Evolutionary conservation across 2,888 invertebrate genomes (phyloP).

Genomic region (Plagodis pulveraria): DNA sequence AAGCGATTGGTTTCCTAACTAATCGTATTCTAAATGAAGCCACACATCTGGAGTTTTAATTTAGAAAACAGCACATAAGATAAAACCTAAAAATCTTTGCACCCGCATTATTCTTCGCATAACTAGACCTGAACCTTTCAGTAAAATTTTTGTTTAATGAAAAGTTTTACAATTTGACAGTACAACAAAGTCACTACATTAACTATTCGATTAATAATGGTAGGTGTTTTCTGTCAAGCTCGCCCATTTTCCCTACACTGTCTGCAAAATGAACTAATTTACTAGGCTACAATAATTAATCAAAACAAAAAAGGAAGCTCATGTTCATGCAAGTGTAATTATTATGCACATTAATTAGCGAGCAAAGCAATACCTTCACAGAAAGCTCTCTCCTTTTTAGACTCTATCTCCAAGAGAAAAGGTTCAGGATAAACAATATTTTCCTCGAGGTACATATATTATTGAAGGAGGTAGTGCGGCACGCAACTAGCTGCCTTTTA

Average conservation of each 20-base stretch:
- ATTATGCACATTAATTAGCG: constrained; percentile 84
- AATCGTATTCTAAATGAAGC: too few relatives aligned
- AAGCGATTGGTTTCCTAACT: too few relatives aligned
- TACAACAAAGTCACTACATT: background rate
- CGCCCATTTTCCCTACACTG: constrained; percentile 44
- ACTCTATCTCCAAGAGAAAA: constrained; percentile 23
- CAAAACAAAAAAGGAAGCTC: constrained; percentile 82
- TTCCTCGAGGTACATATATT: constrained; percentile 60
- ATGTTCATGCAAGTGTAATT: constrained; percentile 78
- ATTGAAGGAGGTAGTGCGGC: constrained; percentile 62
- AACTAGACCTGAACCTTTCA: too few relatives aligned
- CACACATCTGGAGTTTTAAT: too few relatives aligned
- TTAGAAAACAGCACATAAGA: too few relatives aligned
- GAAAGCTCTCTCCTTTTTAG: constrained; percentile 1
- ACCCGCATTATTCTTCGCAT: too few relatives aligned
- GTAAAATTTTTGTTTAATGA: too few relatives aligned
- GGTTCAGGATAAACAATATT: constrained; percentile 19
- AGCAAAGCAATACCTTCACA: constrained; percentile 26
- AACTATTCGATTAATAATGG: constrained; percentile 23
- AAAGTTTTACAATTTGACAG: too few relatives aligned
- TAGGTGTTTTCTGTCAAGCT: constrained; percentile 12
- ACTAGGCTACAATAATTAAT: constrained; percentile 70
- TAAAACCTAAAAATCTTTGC: too few relatives aligned
- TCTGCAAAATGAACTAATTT: constrained; percentile 69
- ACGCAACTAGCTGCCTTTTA: constrained; percentile 54